Conservation (phyloP, 1,140 invertebrate species). For the Leptinotarsa defecta region DNA sequence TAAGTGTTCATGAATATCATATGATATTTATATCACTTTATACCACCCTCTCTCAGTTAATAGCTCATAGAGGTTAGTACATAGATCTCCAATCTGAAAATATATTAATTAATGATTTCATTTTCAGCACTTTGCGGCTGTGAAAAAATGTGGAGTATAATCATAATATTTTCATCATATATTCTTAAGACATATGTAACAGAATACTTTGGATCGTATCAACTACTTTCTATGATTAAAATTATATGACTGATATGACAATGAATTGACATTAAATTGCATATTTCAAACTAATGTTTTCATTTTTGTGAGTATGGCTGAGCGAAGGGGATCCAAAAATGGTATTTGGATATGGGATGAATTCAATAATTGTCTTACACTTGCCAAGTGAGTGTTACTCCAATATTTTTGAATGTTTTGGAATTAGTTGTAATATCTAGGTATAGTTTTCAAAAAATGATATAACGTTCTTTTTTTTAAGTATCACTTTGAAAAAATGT, state of each 20-base stretch:
- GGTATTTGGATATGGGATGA: slow-evolving; percentile 37
- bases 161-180: slow-evolving; percentile 44
- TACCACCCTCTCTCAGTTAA: slow-evolving; percentile 51
- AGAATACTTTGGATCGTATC: background rate
- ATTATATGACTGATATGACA: background rate
- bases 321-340: slow-evolving; percentile 26
- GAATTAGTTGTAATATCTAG: too few species aligned
- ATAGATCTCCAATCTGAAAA: slow-evolving; percentile 3
- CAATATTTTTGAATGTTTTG: slow-evolving; percentile 8
- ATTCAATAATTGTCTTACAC: slow-evolving; percentile 26
- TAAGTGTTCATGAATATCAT: slow-evolving; percentile 52
- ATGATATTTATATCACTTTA: slow-evolving; percentile 50
- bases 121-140: slow-evolving; percentile 47
- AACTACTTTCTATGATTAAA: too few species aligned
- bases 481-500: too few species aligned
- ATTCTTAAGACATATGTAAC: slow-evolving; percentile 28
- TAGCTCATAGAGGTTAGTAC: slow-evolving; percentile 52
- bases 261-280: background rate
- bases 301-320: slow-evolving; percentile 19
- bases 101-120: slow-evolving; percentile 30
- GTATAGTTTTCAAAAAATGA: too few species aligned
- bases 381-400: slow-evolving; percentile 27
- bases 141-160: slow-evolving; percentile 50
- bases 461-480: too few species aligned
- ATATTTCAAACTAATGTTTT: slow-evolving; percentile 5